Base-by-base conservation (phyloP, 2,797 vertebrate genomes). In the Rhinoraja longicauda region DNA sequence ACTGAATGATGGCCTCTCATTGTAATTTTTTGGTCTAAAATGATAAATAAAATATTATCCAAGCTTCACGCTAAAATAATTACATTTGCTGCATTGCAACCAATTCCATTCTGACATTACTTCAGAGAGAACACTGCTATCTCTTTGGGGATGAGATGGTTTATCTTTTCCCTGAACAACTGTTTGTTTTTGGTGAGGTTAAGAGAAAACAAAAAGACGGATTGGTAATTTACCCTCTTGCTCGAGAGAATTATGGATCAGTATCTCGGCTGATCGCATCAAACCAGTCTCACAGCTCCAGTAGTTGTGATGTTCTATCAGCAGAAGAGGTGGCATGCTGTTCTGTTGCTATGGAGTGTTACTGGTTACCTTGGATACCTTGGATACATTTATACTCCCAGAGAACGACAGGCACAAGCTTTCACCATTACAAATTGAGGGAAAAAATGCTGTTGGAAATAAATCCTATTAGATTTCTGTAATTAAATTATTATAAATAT, bases 361-460 rank as follows among this genome's bases (percentile, higher is more conserved):
- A 64, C 5, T 88, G 84, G 84, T 88, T 88, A 67, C 84, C 84
- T 88, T 88, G 84, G 84, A 67, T 88, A 67, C 84, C 84, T 88
- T 64, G 84, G 84, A 88, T 88, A 88, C 84, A 36, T 26, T 62
- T 88, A 67, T 21, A 84, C 53, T 84, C 81, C 84, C 84, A 67
- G 82, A 88, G 59, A 64, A 88, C 59, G 59, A 88, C 84, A 88
- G 59, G 64, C 64, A 67, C 59, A 88, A 88, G n/a, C 21, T 64
- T 88, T 88, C 84, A 36, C 59, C n/a, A 21, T 67, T 88, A 62
- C n/a, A 32, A 88, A 88, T 88, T 64, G 15, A 64, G 82, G 79
- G 17, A 15, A 12, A 88, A 67, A 21, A 64, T 86, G n/a, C 59
- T 19, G 32, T 67, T 67, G 19, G n/a, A 64, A 88, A 32, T 64